Base-by-base conservation (phyloP, 2,888 invertebrate genomes). In the Meta bourneti region DNA sequence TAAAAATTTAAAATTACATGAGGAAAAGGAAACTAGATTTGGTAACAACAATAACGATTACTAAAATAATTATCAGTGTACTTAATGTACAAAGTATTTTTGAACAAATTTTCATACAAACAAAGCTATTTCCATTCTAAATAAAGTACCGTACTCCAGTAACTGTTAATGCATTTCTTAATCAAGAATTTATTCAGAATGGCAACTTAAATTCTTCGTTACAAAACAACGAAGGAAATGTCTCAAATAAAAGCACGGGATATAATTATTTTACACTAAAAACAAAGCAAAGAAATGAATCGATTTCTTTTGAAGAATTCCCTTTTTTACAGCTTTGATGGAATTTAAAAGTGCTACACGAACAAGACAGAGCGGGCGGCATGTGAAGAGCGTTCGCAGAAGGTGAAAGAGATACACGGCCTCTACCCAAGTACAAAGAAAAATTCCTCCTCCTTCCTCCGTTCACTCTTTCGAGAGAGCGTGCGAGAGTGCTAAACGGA, bases 401-500 rank as follows among this genome's bases (percentile, higher is more conserved):
- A 34, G 34, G 34, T 20, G 77, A 77, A 52, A 77, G 48, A 70
- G 70, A 75, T 70, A 81, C 34, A 34, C 34, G 34, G 69, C 71
- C 11, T 49, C 13, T 70, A 16, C 69, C 71, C 74, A 79, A 79
- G 20, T 52, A 9, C 72, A 49, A 88, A 84, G 72, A 19, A 82
- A 72, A 82, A 78, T 51, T 61, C 77, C 75, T 54, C 19, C 80
- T 51, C 69, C 52, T 54, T 61, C 72, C 16, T 61, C 49, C 52
- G 52, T 51, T 54, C 61, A 52, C 61, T 77, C 54, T 48, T 49
- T 52, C 54, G 11, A 9, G 34, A 72, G 61, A 52, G 72, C 61
- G 89, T 16, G 20, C 20, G 69, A 78, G 72, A 87, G 91, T 84
- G 91, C 79, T 91, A 91, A 91, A 91, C 88, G 88, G 84, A 74